Evolutionary conservation across 2,888 invertebrate species (phyloP).

Genomic region (Listrodromus nycthemerus): DNA sequence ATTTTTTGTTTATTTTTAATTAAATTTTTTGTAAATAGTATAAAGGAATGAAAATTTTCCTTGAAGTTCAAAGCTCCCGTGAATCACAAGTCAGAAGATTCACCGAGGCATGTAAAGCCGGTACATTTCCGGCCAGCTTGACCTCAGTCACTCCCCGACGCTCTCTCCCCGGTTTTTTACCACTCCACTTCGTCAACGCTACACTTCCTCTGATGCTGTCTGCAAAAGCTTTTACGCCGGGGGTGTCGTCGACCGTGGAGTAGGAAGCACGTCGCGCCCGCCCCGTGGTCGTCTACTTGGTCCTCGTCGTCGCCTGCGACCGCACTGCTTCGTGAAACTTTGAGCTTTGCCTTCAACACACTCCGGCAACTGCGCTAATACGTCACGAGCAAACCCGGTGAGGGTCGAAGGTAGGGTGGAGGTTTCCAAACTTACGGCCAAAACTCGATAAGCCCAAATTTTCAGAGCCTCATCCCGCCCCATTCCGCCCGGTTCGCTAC

Average conservation of each 20-base stretch:
- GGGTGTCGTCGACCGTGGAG: conserved; percentile 62
- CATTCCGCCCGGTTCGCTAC: neutral
- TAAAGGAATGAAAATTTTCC: conserved; percentile 1
- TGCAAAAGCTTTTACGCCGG: conserved; percentile 60
- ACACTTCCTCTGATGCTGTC: conserved; percentile 52
- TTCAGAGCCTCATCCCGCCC: neutral
- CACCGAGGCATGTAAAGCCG: conserved; percentile 14
- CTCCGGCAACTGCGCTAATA: neutral
- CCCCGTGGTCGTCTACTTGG: conserved; percentile 34
- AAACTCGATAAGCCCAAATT: conserved; percentile 10
- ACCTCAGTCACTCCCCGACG: conserved; percentile 22
- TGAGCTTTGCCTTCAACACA: conserved; percentile 17
- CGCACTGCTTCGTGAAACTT: conserved; percentile 21
- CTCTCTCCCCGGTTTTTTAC: neutral
- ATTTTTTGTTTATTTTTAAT: neutral
- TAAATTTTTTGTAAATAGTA: conserved; percentile 1
- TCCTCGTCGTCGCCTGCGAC: conserved; percentile 30
- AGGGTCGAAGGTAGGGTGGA: neutral
- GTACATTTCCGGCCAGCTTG: conserved; percentile 16
- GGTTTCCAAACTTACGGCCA: neutral
- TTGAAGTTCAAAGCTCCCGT: conserved; percentile 1
- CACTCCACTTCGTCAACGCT: conserved; percentile 27
- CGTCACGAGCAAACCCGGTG: neutral
- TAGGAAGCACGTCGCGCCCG: conserved; percentile 47
- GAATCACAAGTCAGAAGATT: conserved; percentile 4